A percentile compares a stretch with the other conserved stretches of the same genome.
These are phyloP conservation scores for Ischnus inquisitorius DNA, from an alignment of 2,888 invertebrate genomes.

Conservation along the genomic window DNA sequence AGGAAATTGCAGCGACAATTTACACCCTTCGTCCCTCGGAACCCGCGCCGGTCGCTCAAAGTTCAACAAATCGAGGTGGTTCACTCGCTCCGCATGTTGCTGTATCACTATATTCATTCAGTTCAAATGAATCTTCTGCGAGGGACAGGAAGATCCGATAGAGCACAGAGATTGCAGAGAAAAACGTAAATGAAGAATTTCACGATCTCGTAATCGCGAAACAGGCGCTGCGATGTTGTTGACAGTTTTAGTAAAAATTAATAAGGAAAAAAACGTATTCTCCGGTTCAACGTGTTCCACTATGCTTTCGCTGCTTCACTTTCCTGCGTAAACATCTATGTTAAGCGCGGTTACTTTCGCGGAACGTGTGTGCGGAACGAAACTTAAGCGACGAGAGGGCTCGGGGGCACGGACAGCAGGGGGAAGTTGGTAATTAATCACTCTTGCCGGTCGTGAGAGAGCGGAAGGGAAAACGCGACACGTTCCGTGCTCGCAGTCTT, in stretches of 20 bases:
- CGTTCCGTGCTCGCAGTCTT: slow-evolving; percentile 36
- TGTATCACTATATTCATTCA: too few species aligned
- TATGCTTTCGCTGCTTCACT: slow-evolving; percentile 32
- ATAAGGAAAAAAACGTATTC: slow-evolving; percentile 30
- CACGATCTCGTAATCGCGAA: not conserved
- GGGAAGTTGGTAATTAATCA: slow-evolving; percentile 62
- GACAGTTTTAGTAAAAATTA: slow-evolving; percentile 10
- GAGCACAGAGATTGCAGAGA: not conserved
- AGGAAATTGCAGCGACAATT: slow-evolving; percentile 82
- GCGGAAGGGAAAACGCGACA: slow-evolving; percentile 60
- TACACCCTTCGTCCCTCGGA: slow-evolving; percentile 76
- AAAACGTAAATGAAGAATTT: slow-evolving; percentile 5
- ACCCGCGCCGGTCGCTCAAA: slow-evolving; percentile 39
- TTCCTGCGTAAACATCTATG: slow-evolving; percentile 55
- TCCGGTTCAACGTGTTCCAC: slow-evolving; percentile 17
- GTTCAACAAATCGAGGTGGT: slow-evolving; percentile 64
- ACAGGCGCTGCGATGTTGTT: slow-evolving; percentile 8
- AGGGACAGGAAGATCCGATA: too few species aligned
- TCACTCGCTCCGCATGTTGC: not conserved
- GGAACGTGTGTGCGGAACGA: slow-evolving; percentile 41
- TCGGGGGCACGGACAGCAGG: not conserved
- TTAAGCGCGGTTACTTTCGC: slow-evolving; percentile 52
- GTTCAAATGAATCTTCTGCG: too few species aligned
- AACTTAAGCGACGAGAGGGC: slow-evolving; percentile 11
- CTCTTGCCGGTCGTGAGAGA: slow-evolving; percentile 44